These are phyloP conservation scores for Trematomus loennbergii DNA, from an alignment of 2,113 vertebrate species.

Conservation along the genomic window DNA sequence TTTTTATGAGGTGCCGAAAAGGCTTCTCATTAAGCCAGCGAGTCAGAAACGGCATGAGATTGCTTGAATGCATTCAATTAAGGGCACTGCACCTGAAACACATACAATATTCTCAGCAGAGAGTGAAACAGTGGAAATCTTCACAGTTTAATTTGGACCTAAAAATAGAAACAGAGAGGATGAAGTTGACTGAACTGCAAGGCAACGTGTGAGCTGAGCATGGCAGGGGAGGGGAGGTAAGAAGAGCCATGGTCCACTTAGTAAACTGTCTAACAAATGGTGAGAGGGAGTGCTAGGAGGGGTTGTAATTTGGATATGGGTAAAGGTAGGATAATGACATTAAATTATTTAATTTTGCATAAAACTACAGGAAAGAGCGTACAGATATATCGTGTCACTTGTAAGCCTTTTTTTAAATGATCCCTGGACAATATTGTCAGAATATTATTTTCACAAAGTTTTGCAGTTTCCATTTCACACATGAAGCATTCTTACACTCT, in stretches of 20 bases:
- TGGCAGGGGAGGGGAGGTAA: not conserved
- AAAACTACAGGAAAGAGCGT: not conserved
- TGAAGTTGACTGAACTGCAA: not conserved
- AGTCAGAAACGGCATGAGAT: not conserved
- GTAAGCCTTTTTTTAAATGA: too few relatives aligned
- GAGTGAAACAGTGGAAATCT: not conserved
- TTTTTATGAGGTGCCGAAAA: constrained; percentile 3
- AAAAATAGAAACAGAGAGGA: constrained; percentile 17
- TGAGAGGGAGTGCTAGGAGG: constrained; percentile 1
- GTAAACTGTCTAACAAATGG: constrained; percentile 18
- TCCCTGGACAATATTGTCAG: too few relatives aligned
- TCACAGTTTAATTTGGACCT: constrained; percentile 20
- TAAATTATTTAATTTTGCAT: not conserved
- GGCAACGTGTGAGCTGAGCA: constrained; percentile 28
- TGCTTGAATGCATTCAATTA: not conserved
- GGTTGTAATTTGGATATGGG: constrained; percentile 30
- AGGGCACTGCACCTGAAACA: constrained; percentile 25
- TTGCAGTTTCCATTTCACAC: too few relatives aligned
- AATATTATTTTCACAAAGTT: too few relatives aligned
- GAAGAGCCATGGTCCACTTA: constrained; percentile 25
- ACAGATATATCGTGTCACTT: not conserved
- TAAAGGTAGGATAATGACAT: not conserved
- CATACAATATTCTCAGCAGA: constrained; percentile 5
- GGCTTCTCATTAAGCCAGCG: constrained; percentile 11
- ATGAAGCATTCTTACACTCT: too few relatives aligned